Evolutionary conservation across 2,113 vertebrate genomes (phyloP).

Genomic region (Laticauda colubrina): DNA sequence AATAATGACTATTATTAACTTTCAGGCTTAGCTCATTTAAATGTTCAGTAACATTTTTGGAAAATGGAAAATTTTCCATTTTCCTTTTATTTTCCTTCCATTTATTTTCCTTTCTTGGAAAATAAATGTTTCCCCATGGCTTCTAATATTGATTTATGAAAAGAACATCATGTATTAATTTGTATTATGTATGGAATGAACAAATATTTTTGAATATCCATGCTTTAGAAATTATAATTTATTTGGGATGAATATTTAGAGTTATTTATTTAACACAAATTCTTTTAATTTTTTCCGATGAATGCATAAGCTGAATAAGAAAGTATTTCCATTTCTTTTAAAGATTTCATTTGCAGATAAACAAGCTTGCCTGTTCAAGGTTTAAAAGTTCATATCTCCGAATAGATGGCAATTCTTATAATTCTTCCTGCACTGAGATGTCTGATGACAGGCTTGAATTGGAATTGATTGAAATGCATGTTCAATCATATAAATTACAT

Average conservation of each 20-base stretch:
- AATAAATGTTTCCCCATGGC: background rate
- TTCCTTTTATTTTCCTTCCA: too few species aligned
- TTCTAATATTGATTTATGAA: background rate
- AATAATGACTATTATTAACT: background rate
- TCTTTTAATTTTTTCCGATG: background rate
- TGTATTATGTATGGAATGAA: background rate
- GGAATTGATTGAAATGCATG: background rate
- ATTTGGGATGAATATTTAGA: background rate
- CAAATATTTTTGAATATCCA: slow-evolving; percentile 4
- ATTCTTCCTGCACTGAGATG: background rate
- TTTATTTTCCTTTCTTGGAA: background rate
- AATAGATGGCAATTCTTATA: background rate
- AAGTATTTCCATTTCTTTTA: background rate
- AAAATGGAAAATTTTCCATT: background rate
- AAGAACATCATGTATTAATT: background rate
- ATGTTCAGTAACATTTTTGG: background rate
- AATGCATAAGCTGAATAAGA: background rate
- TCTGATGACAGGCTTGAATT: background rate
- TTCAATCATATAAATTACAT: background rate
- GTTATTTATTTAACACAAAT: background rate
- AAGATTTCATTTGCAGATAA: background rate
- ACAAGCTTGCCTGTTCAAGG: background rate
- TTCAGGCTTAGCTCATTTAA: background rate
- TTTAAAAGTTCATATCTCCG: background rate
- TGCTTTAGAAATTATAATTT: slow-evolving; percentile 6